Evolutionary conservation across 2,797 vertebrate genomes (phyloP).

Genomic region (Ctenopoma kingsleyae): DNA sequence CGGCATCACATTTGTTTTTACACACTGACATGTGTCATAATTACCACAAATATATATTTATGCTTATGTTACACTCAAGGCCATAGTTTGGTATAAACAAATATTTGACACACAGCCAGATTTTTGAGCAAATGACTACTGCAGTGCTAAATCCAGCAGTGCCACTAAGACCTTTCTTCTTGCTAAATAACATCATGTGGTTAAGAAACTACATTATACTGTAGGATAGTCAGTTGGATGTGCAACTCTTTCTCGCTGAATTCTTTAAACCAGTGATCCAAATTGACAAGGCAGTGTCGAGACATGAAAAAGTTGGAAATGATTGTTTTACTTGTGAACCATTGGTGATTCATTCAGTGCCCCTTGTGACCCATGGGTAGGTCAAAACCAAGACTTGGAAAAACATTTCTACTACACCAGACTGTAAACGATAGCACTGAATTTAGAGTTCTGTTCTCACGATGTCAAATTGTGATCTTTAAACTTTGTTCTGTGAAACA

Average conservation of each 20-base stretch:
- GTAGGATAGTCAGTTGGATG: conserved; percentile 1
- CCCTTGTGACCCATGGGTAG: background rate
- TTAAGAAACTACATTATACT: conserved; percentile 2
- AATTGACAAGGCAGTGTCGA: too few relatives aligned
- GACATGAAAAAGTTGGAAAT: too few relatives aligned
- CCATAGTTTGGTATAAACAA: conserved; percentile 66
- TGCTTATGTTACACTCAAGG: conserved; percentile 61
- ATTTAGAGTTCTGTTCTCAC: conserved; percentile 7
- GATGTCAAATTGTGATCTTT: conserved; percentile 17
- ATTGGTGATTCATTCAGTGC: background rate
- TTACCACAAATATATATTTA: conserved; percentile 67
- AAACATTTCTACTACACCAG: conserved; percentile 12
- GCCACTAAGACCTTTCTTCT: conserved; percentile 26
- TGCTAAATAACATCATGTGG: conserved; percentile 22
- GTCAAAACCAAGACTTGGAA: conserved; percentile 15
- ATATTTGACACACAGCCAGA: conserved; percentile 60
- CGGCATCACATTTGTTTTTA: conserved; percentile 67
- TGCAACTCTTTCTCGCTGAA: background rate
- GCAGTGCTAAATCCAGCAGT: conserved; percentile 30
- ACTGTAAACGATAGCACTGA: conserved; percentile 21
- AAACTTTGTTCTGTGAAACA: conserved; percentile 19
- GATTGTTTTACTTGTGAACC: background rate
- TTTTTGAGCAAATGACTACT: conserved; percentile 31
- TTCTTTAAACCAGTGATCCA: background rate
- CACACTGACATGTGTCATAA: conserved; percentile 76